Evolutionary conservation across 1,140 invertebrate species (phyloP).

Genomic region (Drosophila bocqueti): DNA sequence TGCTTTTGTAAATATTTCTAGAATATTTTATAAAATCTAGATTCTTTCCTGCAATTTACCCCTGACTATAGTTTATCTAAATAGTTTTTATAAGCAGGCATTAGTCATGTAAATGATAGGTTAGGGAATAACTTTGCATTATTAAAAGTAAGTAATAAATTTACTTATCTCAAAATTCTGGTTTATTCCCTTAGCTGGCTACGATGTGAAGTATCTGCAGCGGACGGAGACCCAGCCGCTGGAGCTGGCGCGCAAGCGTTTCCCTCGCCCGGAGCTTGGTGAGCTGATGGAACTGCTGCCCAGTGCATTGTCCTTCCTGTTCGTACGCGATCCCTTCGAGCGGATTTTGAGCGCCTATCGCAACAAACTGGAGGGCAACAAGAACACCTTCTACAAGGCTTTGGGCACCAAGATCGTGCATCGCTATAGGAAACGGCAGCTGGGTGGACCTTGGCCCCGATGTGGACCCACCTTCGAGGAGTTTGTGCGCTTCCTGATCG

Average conservation of each 20-base stretch:
- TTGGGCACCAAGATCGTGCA: conserved; percentile 88
- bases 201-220: conserved; percentile 87
- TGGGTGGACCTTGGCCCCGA: conserved; percentile 43
- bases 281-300: conserved; percentile 87
- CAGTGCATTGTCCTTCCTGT: conserved; percentile 89
- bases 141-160: too few species aligned
- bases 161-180: background rate
- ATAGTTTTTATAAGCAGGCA: background rate
- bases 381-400: conserved; percentile 89
- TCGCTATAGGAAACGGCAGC: conserved; percentile 80
- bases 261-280: conserved; percentile 87
- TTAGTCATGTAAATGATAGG: background rate
- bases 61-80: background rate
- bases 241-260: conserved; percentile 87
- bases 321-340: conserved; percentile 96
- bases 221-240: conserved; percentile 87
- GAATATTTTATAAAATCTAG: background rate
- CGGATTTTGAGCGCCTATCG: conserved; percentile 94
- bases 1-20: background rate
- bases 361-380: conserved; percentile 93
- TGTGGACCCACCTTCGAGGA: conserved; percentile 89
- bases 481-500: conserved; percentile 89
- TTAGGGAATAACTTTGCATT: background rate
- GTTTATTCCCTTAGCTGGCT: conserved; percentile 85
- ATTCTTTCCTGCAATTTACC: too few species aligned